Conservation (phyloP, 1,140 invertebrate genomes). For the Leptonema lineaticorne region DNA sequence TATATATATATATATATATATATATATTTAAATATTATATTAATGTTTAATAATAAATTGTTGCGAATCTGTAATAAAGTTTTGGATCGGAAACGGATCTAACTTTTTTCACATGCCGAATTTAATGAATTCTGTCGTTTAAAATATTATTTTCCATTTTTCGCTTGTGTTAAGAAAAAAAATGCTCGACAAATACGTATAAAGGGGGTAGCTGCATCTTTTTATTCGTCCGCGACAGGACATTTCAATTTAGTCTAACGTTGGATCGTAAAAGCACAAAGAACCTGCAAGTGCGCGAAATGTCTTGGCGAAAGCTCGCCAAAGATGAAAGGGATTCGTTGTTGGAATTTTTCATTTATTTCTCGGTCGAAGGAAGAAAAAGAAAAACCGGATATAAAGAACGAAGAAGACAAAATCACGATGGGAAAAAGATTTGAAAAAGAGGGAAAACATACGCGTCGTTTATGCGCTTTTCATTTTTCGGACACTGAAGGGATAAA, state of each 20-base stretch:
- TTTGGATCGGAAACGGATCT: too few relatives aligned
- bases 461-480: too few relatives aligned
- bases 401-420: too few relatives aligned
- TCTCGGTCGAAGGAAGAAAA: background rate
- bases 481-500: too few relatives aligned
- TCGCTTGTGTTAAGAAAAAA: too few relatives aligned
- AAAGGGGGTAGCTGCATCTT: slow-evolving; percentile 18
- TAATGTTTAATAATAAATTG: background rate
- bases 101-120: too few relatives aligned
- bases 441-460: too few relatives aligned
- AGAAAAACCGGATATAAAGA: too few relatives aligned
- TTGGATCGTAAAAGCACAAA: slow-evolving; percentile 29
- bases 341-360: slow-evolving; percentile 30
- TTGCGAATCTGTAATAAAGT: too few relatives aligned
- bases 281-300: slow-evolving; percentile 17
- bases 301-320: slow-evolving; percentile 7
- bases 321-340: slow-evolving; percentile 25
- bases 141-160: too few relatives aligned
- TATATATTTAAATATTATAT: background rate
- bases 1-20: background rate
- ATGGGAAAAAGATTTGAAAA: too few relatives aligned
- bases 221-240: slow-evolving; percentile 31
- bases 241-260: slow-evolving; percentile 33
- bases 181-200: background rate
- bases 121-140: too few relatives aligned